Evolutionary conservation across 2,797 vertebrate species (phyloP).

Genomic region (Aeoliscus strigatus): DNA sequence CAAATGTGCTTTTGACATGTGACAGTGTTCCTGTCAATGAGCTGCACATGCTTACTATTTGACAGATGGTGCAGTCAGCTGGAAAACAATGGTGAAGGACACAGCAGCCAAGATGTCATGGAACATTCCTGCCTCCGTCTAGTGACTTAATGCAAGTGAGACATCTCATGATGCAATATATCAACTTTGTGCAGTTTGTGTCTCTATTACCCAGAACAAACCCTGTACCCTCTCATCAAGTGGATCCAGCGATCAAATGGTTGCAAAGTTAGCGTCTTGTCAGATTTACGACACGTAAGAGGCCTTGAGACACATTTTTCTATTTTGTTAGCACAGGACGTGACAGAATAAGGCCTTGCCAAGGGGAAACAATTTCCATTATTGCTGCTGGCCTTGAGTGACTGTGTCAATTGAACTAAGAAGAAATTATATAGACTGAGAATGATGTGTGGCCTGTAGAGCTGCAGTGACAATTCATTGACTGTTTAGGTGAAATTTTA

Average conservation of each 20-base stretch:
- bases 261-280: conserved; percentile 33
- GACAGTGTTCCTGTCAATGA: conserved; percentile 40
- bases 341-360: conserved; percentile 22
- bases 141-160: conserved; percentile 50
- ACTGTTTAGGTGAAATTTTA: too few relatives aligned
- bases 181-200: conserved; percentile 46
- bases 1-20: conserved; percentile 26
- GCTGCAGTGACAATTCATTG: too few relatives aligned
- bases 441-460: too few relatives aligned
- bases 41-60: conserved; percentile 28
- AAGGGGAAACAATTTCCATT: conserved; percentile 27
- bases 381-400: conserved; percentile 40
- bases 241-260: conserved; percentile 54
- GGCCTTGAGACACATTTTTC: conserved; percentile 53
- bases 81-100: conserved; percentile 65
- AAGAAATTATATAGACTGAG: conserved; percentile 14
- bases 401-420: conserved; percentile 23
- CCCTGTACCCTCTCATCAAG: conserved; percentile 45
- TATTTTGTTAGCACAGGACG: conserved; percentile 35
- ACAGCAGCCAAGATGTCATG: conserved; percentile 42
- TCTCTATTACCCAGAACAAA: conserved; percentile 47
- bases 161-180: conserved; percentile 45
- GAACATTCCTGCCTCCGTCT: conserved; percentile 36
- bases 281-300: conserved; percentile 59
- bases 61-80: conserved; percentile 65